Percentiles rank a stretch among this genome's conserved stretches.
phyloP scores from a whole-genome alignment of 1,140 invertebrate genomes.

The Pararge aegeria region DNA sequence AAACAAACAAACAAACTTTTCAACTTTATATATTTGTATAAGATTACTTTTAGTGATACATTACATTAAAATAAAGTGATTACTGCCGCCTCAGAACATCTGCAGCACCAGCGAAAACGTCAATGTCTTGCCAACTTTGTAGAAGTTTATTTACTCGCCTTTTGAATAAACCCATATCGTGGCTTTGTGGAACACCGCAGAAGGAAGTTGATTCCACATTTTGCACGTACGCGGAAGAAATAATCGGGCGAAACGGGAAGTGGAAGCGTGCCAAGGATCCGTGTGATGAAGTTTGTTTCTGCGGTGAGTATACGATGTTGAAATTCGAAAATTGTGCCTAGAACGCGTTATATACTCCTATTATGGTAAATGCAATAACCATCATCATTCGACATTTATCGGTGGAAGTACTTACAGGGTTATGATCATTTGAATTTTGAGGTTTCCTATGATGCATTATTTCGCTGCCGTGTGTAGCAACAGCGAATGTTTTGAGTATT shows the following conservation, averaged over 20 bases:
- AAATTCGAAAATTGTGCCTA: neutral
- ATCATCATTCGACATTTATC: too few relatives aligned
- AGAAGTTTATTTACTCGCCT: slow-evolving; percentile 1
- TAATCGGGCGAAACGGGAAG: neutral
- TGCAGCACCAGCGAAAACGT: neutral
- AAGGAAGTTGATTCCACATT: slow-evolving; percentile 5
- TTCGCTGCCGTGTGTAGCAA: too few relatives aligned
- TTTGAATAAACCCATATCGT: neutral
- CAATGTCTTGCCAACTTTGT: neutral
- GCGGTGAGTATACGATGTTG: neutral
- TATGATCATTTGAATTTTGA: too few relatives aligned
- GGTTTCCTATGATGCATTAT: too few relatives aligned
- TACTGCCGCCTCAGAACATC: neutral
- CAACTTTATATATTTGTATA: too few relatives aligned
- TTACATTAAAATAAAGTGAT: too few relatives aligned
- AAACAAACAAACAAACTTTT: too few relatives aligned
- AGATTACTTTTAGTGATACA: too few relatives aligned
- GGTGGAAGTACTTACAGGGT: too few relatives aligned
- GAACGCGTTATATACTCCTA: neutral
- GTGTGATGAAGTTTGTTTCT: neutral
- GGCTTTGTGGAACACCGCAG: slow-evolving; percentile 2
- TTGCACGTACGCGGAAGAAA: slow-evolving; percentile 1
- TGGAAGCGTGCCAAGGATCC: neutral
- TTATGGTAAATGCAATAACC: neutral
- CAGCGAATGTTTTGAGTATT: too few relatives aligned